Evolutionary conservation across 2,888 invertebrate species (phyloP).

Genomic region (Seira ritae): DNA sequence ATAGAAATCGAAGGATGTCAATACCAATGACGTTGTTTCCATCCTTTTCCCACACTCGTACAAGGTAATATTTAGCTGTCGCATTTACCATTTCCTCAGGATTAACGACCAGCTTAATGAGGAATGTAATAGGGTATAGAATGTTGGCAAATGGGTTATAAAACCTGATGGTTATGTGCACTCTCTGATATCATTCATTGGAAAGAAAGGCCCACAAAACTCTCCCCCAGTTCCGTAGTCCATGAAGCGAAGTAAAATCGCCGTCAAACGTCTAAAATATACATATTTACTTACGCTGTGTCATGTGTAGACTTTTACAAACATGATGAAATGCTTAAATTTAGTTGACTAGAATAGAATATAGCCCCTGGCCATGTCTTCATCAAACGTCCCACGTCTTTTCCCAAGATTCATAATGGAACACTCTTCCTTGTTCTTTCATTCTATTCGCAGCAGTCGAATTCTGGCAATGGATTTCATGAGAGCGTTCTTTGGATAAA

Average conservation of each 20-base stretch:
- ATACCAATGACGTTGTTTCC: too few relatives aligned
- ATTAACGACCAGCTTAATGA: conserved; percentile 31
- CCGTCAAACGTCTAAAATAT: not conserved
- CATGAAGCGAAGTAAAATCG: too few relatives aligned
- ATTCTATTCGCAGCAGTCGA: not conserved
- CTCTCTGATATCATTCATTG: too few relatives aligned
- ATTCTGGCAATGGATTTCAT: conserved; percentile 7
- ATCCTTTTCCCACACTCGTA: too few relatives aligned
- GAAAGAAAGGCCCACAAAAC: too few relatives aligned
- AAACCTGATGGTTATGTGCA: conserved; percentile 29
- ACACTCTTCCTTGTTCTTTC: not conserved
- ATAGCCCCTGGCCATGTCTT: not conserved
- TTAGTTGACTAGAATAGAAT: not conserved
- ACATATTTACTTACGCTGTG: not conserved
- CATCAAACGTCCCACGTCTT: conserved; percentile 26
- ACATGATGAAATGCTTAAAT: not conserved
- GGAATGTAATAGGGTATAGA: too few relatives aligned
- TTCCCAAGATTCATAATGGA: not conserved
- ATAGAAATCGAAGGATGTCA: too few relatives aligned
- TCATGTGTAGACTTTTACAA: not conserved
- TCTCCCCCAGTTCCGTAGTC: too few relatives aligned
- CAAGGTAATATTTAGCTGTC: too few relatives aligned
- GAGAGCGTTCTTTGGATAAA: too few relatives aligned
- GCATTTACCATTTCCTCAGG: conserved; percentile 9
- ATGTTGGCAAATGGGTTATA: conserved; percentile 28